Base-by-base conservation (phyloP, 2,113 vertebrate genomes). In the Oenanthe melanoleuca region DNA sequence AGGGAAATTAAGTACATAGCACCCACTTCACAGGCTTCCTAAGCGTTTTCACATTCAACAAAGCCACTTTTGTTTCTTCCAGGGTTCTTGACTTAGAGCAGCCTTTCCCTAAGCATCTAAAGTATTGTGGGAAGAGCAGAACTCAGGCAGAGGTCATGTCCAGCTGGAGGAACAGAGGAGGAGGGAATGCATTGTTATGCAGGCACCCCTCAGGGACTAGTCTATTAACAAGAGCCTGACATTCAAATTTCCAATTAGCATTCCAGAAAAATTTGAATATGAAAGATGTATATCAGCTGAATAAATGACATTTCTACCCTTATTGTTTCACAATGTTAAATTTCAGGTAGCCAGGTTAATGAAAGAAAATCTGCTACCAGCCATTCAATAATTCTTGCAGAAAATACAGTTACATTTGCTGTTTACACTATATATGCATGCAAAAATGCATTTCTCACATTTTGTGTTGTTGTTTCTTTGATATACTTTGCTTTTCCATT, bases 211-310 rank as follows among this genome's bases (percentile, higher is more conserved):
- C 44, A 56, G 52, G 53, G 49, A 33, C 28, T 49, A 49, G 13
- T 65, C 42, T 90, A 22, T 37, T 69, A 65, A 83, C 7, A 83
- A 61, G 25, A 82, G 38, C 14, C 55, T 80, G 81, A 74, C 83
- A 92, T 80, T 92, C 79, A 94, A 50, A 88, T 71, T 72, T 87
- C 67, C 72, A 23, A 22, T 92, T 95, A 93, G 10, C 28, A 52
- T 93, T 72, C 24, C 29, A 80, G 18, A 19, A 74, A 69, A 53
- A 72, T 86, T 61, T 85, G 78, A 78, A 45, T 70, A 86, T 45
- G 73, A 84, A 95, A 92, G n/a, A 66, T 38, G 18, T 71, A 4
- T 71, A 82, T 83, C 29, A 67, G 34, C 59, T 75, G 73, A 83
- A 42, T 67, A 95, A 96, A 85, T 84, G 23, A 72, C 69, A 75